phyloP scores from a whole-genome alignment of 2,113 vertebrate species.

The Aplodontia rufa region DNA sequence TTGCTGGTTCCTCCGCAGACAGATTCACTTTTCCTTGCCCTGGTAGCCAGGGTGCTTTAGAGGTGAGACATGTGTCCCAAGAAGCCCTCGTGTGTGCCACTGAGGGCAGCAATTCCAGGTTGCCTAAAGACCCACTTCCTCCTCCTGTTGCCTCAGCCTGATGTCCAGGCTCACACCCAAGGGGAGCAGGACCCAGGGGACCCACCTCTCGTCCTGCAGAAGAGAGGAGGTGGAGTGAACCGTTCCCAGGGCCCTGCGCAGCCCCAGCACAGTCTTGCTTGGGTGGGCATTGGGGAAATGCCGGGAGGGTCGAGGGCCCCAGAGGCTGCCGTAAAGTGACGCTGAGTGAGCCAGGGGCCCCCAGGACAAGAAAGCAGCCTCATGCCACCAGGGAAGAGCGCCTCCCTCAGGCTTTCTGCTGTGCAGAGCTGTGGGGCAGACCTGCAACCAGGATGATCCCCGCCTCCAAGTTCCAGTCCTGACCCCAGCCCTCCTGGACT shows the following conservation, averaged over 20 bases:
- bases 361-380: background rate
- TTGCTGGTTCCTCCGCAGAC: background rate
- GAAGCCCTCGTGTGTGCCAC: no score
- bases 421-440: background rate
- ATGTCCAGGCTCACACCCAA: background rate
- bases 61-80: background rate
- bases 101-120: background rate
- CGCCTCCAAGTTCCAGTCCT: background rate
- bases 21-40: background rate
- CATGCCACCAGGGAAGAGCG: background rate
- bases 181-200: fast-evolving
- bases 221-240: background rate
- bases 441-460: background rate
- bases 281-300: background rate
- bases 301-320: background rate
- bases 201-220: background rate
- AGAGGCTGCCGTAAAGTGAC: background rate
- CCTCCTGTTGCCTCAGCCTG: background rate
- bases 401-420: background rate
- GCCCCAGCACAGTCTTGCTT: fast-evolving
- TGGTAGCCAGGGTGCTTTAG: background rate
- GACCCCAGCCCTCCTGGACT: no score
- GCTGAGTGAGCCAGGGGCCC: background rate
- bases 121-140: background rate
- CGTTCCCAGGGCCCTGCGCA: no score